These are phyloP conservation scores for Caradrina kadenii DNA, from an alignment of 2,888 invertebrate genomes.

Conservation along the genomic window DNA sequence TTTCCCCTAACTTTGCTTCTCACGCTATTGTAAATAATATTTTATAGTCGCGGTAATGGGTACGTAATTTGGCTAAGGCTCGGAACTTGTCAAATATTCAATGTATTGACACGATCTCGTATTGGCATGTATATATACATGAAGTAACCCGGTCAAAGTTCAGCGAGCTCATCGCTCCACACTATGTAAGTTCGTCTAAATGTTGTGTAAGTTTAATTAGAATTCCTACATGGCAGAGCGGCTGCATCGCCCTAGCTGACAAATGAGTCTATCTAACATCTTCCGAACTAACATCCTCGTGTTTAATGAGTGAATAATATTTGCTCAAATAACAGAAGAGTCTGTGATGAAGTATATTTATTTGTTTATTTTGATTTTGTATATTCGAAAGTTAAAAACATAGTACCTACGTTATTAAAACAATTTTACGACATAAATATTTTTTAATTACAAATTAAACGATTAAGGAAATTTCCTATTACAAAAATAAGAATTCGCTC, in stretches of 20 bases:
- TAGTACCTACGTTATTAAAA: neutral
- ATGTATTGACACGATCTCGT: conserved; percentile 54
- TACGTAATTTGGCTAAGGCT: conserved; percentile 28
- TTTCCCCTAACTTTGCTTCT: neutral
- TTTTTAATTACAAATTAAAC: conserved; percentile 33
- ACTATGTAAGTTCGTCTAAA: conserved; percentile 80
- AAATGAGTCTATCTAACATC: conserved; percentile 77
- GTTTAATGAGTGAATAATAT: conserved; percentile 68
- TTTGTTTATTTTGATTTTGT: neutral
- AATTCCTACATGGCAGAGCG: conserved; percentile 76
- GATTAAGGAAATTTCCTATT: conserved; percentile 23
- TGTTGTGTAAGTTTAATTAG: conserved; percentile 85
- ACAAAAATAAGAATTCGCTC: conserved; percentile 34
- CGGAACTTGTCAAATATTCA: conserved; percentile 44
- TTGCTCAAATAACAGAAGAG: neutral
- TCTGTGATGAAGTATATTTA: neutral
- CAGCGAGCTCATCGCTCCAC: conserved; percentile 74
- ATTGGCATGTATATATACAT: conserved; percentile 62
- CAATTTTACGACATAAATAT: conserved; percentile 1
- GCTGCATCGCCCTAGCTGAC: conserved; percentile 73
- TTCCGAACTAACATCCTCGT: conserved; percentile 57
- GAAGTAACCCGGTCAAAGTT: conserved; percentile 76
- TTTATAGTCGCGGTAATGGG: conserved; percentile 15
- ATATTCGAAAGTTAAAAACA: neutral
- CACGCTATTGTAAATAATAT: conserved; percentile 17